Percentiles rank a stretch among this genome's conserved stretches.
Evolutionary conservation across 2,888 invertebrate genomes (phyloP).

Genomic region (Netelia inedita): DNA sequence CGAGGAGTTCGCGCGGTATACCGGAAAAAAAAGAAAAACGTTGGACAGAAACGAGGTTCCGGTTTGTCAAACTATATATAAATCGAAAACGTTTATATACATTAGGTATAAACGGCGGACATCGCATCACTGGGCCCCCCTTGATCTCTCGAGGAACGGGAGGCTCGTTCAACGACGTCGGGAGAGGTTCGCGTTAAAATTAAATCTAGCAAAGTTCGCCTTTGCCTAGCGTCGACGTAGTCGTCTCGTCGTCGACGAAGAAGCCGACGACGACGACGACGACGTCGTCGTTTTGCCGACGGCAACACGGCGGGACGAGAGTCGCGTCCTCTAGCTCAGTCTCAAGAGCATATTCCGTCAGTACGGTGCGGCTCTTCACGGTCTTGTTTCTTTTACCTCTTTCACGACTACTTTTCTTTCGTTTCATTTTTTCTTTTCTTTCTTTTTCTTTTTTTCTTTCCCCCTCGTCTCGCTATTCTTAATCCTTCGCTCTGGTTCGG

Average conservation of each 20-base stretch:
- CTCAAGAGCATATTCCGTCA: constrained; percentile 83
- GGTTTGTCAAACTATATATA: neutral
- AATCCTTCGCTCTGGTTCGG: neutral
- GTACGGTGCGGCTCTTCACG: constrained; percentile 75
- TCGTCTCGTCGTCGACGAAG: constrained; percentile 61
- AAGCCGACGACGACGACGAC: constrained; percentile 76
- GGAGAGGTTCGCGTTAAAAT: constrained; percentile 80
- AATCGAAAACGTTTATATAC: too few species aligned
- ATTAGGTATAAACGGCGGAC: too few species aligned
- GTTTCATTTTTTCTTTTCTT: constrained; percentile 1
- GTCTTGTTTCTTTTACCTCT: constrained; percentile 39
- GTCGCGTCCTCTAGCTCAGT: constrained; percentile 84
- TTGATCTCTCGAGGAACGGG: constrained; percentile 68
- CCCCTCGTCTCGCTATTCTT: neutral
- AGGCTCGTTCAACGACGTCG: constrained; percentile 79
- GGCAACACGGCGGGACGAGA: constrained; percentile 74
- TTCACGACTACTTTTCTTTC: constrained; percentile 15
- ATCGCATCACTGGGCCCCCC: constrained; percentile 2
- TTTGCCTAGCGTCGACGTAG: constrained; percentile 74
- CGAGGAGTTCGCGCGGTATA: too few species aligned
- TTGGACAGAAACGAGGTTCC: neutral
- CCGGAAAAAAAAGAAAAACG: too few species aligned
- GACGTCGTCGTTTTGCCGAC: constrained; percentile 78
- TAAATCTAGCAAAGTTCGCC: constrained; percentile 81
- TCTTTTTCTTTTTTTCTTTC: neutral